These are phyloP conservation scores for Cinara cedri DNA, from an alignment of 2,888 invertebrate species.

Conservation along the genomic window DNA sequence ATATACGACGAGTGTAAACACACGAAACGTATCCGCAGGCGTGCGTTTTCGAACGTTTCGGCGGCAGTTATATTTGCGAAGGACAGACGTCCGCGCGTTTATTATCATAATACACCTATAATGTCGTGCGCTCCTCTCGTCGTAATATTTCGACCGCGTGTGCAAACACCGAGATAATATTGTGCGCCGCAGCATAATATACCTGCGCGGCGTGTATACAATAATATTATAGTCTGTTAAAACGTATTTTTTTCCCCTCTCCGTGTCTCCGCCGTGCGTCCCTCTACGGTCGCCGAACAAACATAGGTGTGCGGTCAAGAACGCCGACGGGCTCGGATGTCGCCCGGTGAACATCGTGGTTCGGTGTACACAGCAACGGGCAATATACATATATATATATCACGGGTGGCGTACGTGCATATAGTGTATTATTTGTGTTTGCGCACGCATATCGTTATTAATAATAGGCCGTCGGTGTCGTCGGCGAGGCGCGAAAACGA, in stretches of 20 bases:
- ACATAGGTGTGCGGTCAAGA: conserved; percentile 49
- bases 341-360: no score
- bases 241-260: conserved; percentile 22
- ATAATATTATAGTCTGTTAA: no score
- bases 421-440: not conserved
- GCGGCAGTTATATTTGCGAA: conserved; percentile 31
- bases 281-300: conserved; percentile 4
- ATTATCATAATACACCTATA: not conserved
- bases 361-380: no score
- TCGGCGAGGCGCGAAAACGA: conserved; percentile 31
- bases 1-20: not conserved
- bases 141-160: not conserved
- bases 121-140: conserved; percentile 16
- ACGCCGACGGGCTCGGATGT: not conserved
- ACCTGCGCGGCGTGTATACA: no score
- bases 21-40: not conserved
- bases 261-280: not conserved
- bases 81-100: not conserved
- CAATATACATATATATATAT: no score
- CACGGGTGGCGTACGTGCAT: not conserved
- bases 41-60: not conserved
- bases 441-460: not conserved
- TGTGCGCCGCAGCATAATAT: no score
- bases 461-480: not conserved
- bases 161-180: no score